Base-by-base conservation (phyloP, 2,888 invertebrate species). In the Thymelicus sylvestris region DNA sequence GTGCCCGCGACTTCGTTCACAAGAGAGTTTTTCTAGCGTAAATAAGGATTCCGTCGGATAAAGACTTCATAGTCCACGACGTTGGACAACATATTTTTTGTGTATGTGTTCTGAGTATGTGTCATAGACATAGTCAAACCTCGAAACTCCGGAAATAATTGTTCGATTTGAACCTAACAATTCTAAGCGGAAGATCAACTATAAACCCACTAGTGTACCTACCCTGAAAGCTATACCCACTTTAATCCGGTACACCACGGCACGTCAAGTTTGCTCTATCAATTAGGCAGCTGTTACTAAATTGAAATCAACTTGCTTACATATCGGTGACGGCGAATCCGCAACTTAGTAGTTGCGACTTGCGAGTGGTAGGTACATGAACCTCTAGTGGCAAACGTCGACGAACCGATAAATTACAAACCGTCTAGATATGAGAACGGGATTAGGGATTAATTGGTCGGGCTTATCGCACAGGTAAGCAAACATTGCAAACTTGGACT, bases 221-320 rank as follows among this genome's bases (percentile, higher is more conserved):
- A 44, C 12, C n/a, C 38, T 39, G 59, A 59, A 59, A 13, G n/a
- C 7, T 15, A 39, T n/a, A 39, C 59, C n/a, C 39, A 59, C 39
- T 39, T 59, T 59, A 59, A 59, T 39, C 39, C 38, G 12, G 44
- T n/a, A 60, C 12, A 70, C 39, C 38, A 19, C 10, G n/a, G 60
- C 12, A 65, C 38, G 39, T 13, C 24, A 71, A 66, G 44, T 61
- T 59, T 66, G 65, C 48, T 64, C 50, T 19, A 71, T 71, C 65
- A 71, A 66, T 71, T 66, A 66, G 60, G 48, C 44, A 61, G 52
- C 44, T 71, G 66, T 66, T 66, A 52, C 52, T 44, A 70, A 66
- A 71, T 66, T 61, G 60, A 66, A 71, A 71, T 65, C 70, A 15
- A 71, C 52, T 71, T 71, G 70, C 60, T 69, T 64, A 60, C 70